Evolutionary conservation across 2,888 invertebrate genomes (phyloP), one percentile per base, ranked within the genome.

Genomic region (Epistrophella euchroma): DNA sequence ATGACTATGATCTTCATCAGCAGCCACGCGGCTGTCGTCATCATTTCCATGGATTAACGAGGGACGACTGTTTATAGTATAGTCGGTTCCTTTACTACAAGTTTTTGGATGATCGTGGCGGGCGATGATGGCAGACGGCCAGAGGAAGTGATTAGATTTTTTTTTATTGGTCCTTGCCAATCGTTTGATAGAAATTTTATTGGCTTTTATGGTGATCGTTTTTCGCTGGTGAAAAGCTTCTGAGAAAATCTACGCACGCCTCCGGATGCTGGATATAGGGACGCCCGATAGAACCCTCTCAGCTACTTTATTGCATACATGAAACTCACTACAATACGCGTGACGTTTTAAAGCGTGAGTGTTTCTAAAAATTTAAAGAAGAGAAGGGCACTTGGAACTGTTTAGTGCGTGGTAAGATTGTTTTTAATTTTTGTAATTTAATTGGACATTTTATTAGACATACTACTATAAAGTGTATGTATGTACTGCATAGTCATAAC

Each of bases 161-260:
- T 77, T 78, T 68, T 83, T 73, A 83, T 78, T 77, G 73, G 55
- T 62, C 52, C 64, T 43, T 72, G 58, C 62, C 52, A 82, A 82
- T 66, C 77, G 82, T 86, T 86, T 66, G 77, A 82, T 86, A 86
- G 77, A 86, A 73, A 74, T 86, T 86, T 86, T 86, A 86, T 86
- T 82, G 78, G 70, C 82, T 66, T 62, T 82, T 74, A 74, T 73
- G 37, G 66, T 52, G 74, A 77, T 82, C 77, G 74, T 70, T 81
- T 68, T 74, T 82, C 25, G 77, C 86, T 82, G 82, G 82, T 86
- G 74, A 45, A 86, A 82, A 78, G 86, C 86, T 86, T 82, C 86
- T 86, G 86, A 73, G 58, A 56, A 81, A 76, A 81, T 76, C 72
- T 81, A 73, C 81, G 66, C 71, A 75, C 52, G 66, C 40, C 40